Base-by-base conservation (phyloP, 2,113 vertebrate genomes). In the Quiscalus mexicanus region DNA sequence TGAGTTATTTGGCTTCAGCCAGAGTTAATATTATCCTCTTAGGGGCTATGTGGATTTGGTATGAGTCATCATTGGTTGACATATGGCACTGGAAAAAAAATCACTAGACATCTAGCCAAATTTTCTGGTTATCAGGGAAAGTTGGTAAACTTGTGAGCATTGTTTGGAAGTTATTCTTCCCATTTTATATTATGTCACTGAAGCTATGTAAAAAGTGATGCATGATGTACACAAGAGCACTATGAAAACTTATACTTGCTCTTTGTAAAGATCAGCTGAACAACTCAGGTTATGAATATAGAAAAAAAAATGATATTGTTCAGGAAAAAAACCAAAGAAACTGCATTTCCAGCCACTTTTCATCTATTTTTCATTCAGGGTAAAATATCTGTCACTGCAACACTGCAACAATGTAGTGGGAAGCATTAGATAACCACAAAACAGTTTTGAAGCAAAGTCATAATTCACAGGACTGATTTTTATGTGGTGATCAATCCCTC, bases 391-490 rank as follows among this genome's bases (percentile, higher is more conserved):
- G 35, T 55, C 79, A 67, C 24, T 63, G 55, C 47, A 92, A 67
- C 23, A 68, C 17, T 21, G 49, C 1, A 1, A 24, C 2, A 1
- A 24, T 50, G 37, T 52, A 68, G 21, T 19, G 33, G 71, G 73
- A 95, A 82, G 21, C 69, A 30, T 55, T 53, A 78, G 73, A 81
- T 65, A 87, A 58, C 37, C 41, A 70, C 69, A 76, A 42, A 86
- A 69, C 12, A 63, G 41, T 89, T 92, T 92, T 9, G 24, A 84
- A 84, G 64, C 42, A 90, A 59, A 91, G 80, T 44, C 20, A 22
- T 83, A 86, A 93, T 81, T 95, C 71, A 86, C 30, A 55, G 64
- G 47, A 69, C 76, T 67, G 52, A 63, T 84, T 70, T 90, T 90
- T 81, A 59, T 60, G 41, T 49, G 62, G 68, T 35, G 73, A 63